Percentiles rank a stretch among this genome's conserved stretches.
Evolutionary conservation across 1,140 invertebrate genomes (phyloP).

Genomic region (Cydia fagiglandana): DNA sequence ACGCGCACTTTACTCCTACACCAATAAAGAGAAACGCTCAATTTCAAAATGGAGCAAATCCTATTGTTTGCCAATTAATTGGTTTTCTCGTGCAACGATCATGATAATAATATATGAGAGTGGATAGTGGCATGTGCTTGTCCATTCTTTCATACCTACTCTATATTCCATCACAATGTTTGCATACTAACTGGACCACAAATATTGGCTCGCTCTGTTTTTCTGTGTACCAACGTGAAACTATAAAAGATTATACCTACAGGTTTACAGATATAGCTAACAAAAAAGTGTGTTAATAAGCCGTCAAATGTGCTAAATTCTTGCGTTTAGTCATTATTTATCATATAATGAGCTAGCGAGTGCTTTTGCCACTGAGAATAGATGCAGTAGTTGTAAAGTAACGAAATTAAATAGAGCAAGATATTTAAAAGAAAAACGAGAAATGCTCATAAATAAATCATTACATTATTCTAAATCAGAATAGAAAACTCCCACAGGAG

Average conservation of each 20-base stretch:
- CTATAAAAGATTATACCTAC: neutral
- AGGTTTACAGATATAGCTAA: too few species aligned
- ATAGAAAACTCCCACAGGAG: too few species aligned
- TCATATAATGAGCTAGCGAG: too few species aligned
- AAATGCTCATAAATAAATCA: too few species aligned
- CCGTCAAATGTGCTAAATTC: too few species aligned
- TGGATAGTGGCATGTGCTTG: neutral
- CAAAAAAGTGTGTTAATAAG: too few species aligned
- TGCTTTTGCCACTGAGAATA: too few species aligned
- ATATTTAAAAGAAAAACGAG: too few species aligned
- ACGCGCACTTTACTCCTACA: neutral
- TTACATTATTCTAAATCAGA: too few species aligned
- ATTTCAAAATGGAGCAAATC: neutral
- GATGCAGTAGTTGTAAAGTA: too few species aligned
- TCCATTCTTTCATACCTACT: neutral
- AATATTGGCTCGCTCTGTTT: neutral
- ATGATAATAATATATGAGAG: neutral
- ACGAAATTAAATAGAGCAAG: too few species aligned
- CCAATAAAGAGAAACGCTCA: neutral
- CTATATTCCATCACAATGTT: slow-evolving; percentile 5
- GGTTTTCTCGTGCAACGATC: neutral
- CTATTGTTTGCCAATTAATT: neutral
- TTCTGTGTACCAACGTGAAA: neutral
- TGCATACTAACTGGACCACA: slow-evolving; percentile 9
- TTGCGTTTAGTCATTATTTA: too few species aligned